These are phyloP conservation scores for Anguilla rostrata DNA, from an alignment of 2,113 vertebrate species.

Conservation along the genomic window DNA sequence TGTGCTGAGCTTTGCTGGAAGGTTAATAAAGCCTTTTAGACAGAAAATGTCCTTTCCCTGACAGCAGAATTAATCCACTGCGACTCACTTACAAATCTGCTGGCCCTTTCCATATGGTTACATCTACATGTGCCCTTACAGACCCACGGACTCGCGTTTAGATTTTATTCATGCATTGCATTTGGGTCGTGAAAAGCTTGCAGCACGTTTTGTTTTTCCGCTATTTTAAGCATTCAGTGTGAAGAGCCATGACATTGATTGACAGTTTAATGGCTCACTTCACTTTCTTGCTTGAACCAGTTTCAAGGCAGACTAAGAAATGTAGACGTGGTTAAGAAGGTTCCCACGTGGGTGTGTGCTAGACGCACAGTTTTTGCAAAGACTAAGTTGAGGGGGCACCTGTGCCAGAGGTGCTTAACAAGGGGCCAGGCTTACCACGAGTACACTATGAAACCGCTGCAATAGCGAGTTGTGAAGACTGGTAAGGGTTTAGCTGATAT, in stretches of 20 bases:
- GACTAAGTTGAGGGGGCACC: neutral
- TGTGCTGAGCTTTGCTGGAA: constrained; percentile 26
- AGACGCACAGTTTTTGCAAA: neutral
- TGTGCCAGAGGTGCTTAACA: neutral
- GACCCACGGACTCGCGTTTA: constrained; percentile 13
- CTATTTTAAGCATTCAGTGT: neutral
- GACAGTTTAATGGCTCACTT: neutral
- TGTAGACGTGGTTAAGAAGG: neutral
- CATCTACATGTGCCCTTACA: constrained; percentile 11
- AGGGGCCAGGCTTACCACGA: neutral
- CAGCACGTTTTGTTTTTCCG: neutral
- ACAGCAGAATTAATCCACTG: constrained; percentile 45
- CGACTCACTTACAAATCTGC: constrained; percentile 38
- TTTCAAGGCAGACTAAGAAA: neutral
- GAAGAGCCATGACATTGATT: neutral
- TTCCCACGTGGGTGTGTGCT: neutral
- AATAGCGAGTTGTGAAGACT: no score
- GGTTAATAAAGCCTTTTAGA: constrained; percentile 42
- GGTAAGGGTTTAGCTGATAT: neutral
- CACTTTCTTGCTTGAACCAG: neutral
- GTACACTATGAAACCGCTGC: neutral
- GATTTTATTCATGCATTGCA: constrained; percentile 13
- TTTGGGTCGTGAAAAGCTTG: constrained; percentile 1
- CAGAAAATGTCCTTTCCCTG: constrained; percentile 34
- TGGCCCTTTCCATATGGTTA: neutral